phyloP scores from a whole-genome alignment of 1,140 invertebrate genomes.

The Diorhabda sublineata region DNA sequence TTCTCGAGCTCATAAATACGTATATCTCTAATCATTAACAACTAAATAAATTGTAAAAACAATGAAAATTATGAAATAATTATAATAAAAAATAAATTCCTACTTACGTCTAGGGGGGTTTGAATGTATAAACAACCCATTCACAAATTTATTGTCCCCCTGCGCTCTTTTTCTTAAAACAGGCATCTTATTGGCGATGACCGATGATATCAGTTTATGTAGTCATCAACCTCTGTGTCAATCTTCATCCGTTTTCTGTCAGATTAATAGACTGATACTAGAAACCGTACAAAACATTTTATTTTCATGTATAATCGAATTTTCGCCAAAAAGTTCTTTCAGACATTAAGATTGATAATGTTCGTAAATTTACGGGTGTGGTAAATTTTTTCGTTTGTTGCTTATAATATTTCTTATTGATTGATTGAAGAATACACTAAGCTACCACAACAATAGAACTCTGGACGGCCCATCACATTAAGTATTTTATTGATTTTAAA shows the following conservation, averaged over 20 bases:
- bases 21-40: no score
- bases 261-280: conserved; percentile 1
- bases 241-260: neutral
- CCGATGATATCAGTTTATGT: neutral
- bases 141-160: conserved; percentile 31
- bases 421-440: neutral
- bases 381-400: neutral
- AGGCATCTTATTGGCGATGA: conserved; percentile 23
- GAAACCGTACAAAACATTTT: neutral
- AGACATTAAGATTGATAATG: neutral
- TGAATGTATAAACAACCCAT: conserved; percentile 56
- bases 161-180: conserved; percentile 24
- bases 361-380: neutral
- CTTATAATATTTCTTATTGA: neutral
- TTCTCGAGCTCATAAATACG: no score
- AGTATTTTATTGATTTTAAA: no score
- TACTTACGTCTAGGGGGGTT: conserved; percentile 55
- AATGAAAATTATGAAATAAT: no score
- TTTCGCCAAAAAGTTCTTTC: neutral
- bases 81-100: neutral
- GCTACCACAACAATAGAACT: neutral
- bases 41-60: no score
- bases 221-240: neutral
- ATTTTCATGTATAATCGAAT: neutral
- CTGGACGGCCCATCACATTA: no score